Conservation (phyloP, 1,140 invertebrate genomes). For the Artemia franciscana region DNA sequence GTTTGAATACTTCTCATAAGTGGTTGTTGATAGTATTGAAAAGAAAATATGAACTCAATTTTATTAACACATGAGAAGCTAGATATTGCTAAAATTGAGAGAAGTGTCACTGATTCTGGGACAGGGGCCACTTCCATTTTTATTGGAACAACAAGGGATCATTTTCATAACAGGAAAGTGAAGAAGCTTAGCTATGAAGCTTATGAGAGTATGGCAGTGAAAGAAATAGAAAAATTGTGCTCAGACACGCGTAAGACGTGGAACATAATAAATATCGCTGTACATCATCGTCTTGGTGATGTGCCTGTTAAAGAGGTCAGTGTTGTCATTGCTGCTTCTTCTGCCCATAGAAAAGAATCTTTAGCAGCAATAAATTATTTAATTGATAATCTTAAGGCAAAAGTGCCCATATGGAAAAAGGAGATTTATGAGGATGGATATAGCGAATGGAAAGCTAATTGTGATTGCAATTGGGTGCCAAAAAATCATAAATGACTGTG, state of each 20-base stretch:
- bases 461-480: conserved; percentile 26
- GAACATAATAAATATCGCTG: conserved; percentile 49
- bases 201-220: conserved; percentile 70
- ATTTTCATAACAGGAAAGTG: conserved; percentile 60
- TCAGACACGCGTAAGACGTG: conserved; percentile 39
- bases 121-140: conserved; percentile 76
- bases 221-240: conserved; percentile 57
- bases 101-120: conserved; percentile 36
- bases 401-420: conserved; percentile 91
- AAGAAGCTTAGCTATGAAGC: conserved; percentile 67
- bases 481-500: no score
- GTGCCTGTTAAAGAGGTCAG: conserved; percentile 75
- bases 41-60: conserved; percentile 25
- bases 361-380: conserved; percentile 55
- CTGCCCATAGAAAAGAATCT: conserved; percentile 57
- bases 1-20: no score
- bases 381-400: conserved; percentile 62
- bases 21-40: no score
- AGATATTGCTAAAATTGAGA: conserved; percentile 36
- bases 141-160: conserved; percentile 71
- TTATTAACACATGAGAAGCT: conserved; percentile 41
- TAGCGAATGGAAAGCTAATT: conserved; percentile 26
- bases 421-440: conserved; percentile 42
- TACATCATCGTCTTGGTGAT: conserved; percentile 48
- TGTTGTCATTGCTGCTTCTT: conserved; percentile 69